These are phyloP conservation scores for Chunga burmeisteri DNA, from an alignment of 2,113 vertebrate species.

Conservation along the genomic window DNA sequence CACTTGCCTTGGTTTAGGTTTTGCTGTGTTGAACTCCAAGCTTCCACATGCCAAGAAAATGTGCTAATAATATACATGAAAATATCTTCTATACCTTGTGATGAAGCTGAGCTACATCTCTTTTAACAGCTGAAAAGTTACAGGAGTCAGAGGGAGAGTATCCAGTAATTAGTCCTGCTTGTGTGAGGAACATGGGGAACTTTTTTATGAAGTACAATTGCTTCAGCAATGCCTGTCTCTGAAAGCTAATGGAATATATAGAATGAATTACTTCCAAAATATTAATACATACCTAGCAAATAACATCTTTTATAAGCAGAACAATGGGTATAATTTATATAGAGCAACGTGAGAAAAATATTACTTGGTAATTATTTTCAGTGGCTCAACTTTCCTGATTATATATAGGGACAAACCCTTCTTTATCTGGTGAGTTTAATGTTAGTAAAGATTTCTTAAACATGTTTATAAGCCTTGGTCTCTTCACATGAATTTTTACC, in stretches of 20 bases:
- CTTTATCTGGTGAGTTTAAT: not conserved
- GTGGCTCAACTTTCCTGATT: not conserved
- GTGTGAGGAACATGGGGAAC: not conserved
- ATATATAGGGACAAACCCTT: not conserved
- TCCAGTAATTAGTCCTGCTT: not conserved
- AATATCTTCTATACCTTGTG: not conserved
- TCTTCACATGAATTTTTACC: not conserved
- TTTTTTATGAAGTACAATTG: not conserved
- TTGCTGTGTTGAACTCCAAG: not conserved
- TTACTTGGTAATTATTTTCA: not conserved
- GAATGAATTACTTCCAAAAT: not conserved
- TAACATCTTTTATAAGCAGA: not conserved
- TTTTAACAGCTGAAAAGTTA: not conserved
- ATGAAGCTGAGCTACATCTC: not conserved
- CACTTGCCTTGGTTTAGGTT: not conserved
- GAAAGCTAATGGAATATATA: not conserved
- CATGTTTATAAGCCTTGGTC: not conserved
- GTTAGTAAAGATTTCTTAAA: not conserved
- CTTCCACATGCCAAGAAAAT: not conserved
- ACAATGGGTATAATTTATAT: not conserved
- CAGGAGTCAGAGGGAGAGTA: not conserved
- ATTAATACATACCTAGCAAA: not conserved
- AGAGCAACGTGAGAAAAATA: not conserved
- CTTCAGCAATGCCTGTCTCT: not conserved
- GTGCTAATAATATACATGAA: not conserved